phyloP scores from a whole-genome alignment of 2,113 vertebrate genomes.

The Hippocampus comes region DNA sequence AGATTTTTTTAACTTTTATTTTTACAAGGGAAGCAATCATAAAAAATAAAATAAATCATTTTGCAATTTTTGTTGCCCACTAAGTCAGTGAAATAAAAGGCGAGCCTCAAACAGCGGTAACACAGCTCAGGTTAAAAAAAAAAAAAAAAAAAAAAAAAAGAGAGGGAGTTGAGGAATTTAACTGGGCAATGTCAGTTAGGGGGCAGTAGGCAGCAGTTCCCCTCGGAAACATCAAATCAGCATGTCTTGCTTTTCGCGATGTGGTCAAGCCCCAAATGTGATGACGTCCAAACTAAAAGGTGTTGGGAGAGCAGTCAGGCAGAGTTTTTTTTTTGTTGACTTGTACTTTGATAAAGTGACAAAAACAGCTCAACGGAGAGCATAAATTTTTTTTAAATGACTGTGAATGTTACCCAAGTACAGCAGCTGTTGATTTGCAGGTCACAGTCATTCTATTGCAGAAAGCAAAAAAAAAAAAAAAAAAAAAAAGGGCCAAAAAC shows the following conservation, averaged over 20 bases:
- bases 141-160: slow-evolving; percentile 43
- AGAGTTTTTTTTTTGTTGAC: neutral
- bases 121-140: slow-evolving; percentile 70
- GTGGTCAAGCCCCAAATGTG: slow-evolving; percentile 36
- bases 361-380: neutral
- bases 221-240: slow-evolving; percentile 59
- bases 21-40: slow-evolving; percentile 76
- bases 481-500: slow-evolving; percentile 14
- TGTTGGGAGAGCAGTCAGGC: slow-evolving; percentile 23
- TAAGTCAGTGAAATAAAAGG: slow-evolving; percentile 74
- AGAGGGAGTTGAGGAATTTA: slow-evolving; percentile 31
- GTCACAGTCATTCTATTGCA: slow-evolving; percentile 45
- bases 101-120: slow-evolving; percentile 74
- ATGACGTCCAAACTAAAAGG: slow-evolving; percentile 32
- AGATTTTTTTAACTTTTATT: slow-evolving; percentile 59
- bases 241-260: slow-evolving; percentile 33
- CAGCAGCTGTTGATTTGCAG: slow-evolving; percentile 32
- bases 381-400: neutral
- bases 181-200: slow-evolving; percentile 49
- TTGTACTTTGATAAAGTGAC: neutral
- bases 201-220: slow-evolving; percentile 58
- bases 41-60: slow-evolving; percentile 61
- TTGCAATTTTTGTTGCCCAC: slow-evolving; percentile 65
- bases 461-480: slow-evolving; percentile 8
- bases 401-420: slow-evolving; percentile 17